These are phyloP conservation scores for Thalassophryne amazonica DNA, from an alignment of 2,797 vertebrate genomes.

Conservation along the genomic window DNA sequence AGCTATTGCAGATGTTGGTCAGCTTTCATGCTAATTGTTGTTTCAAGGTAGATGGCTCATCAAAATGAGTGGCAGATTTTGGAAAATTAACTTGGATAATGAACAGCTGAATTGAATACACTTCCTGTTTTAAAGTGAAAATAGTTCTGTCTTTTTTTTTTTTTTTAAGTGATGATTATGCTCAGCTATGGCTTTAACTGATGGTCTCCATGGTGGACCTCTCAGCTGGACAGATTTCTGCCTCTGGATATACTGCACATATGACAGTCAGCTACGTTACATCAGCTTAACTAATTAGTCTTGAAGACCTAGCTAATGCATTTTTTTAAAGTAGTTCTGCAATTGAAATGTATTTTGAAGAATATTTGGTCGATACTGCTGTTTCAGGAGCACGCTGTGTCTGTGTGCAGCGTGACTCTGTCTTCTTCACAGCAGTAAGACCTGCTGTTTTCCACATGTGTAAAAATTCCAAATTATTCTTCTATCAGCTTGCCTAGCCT, in stretches of 20 bases:
- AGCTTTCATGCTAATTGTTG: slow-evolving; percentile 24
- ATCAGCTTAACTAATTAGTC: slow-evolving; percentile 2
- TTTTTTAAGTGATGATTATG: too few relatives aligned
- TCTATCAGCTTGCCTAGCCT: neutral
- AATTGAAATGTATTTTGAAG: too few relatives aligned
- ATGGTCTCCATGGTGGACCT: slow-evolving; percentile 20
- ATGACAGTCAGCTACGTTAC: slow-evolving; percentile 18
- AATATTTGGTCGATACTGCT: too few relatives aligned
- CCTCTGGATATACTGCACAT: slow-evolving; percentile 12
- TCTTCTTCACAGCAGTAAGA: neutral
- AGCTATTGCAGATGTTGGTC: slow-evolving; percentile 9
- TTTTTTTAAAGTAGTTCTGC: too few relatives aligned
- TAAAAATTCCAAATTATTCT: slow-evolving; percentile 14
- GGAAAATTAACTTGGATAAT: slow-evolving; percentile 7
- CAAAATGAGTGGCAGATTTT: slow-evolving; percentile 34
- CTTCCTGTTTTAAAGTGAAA: slow-evolving; percentile 2
- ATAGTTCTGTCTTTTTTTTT: too few relatives aligned
- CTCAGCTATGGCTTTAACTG: slow-evolving; percentile 21
- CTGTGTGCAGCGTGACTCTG: neutral
- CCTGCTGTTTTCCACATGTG: neutral
- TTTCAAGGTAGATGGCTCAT: slow-evolving; percentile 25
- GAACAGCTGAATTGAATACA: slow-evolving; percentile 19
- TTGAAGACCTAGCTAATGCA: neutral
- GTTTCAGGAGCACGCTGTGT: too few relatives aligned
- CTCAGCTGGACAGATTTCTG: slow-evolving; percentile 11